Evolutionary conservation across 2,797 vertebrate genomes (phyloP), one percentile per base, ranked within the genome.

Genomic region (Gallinago nigripennis): DNA sequence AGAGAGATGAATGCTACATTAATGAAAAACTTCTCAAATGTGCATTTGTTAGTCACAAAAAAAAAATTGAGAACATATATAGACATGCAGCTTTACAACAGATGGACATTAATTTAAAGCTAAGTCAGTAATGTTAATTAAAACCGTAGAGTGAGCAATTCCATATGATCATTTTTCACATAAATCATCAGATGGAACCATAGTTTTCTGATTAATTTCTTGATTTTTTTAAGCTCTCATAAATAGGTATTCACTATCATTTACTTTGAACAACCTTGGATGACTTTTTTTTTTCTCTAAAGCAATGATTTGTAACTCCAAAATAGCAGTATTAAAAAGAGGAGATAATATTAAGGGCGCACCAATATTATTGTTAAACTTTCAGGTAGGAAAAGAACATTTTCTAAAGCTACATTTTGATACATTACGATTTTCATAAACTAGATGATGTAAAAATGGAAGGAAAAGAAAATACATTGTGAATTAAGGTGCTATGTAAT

Each of bases 111-210:
- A 84, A 93, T 50, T 77, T 92, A 86, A 80, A 92, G 53, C 88
- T 93, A 86, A 93, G 77, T 93, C 80, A 82, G 90, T 88, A 88
- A 72, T 16, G 3, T 93, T 95, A 95, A 95, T 97, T 95, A 95
- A 86, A 94, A 61, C 86, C 80, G 81, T 46, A 82, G 91, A 90
- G 64, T 85, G 75, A 97, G 83, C 83, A 93, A 84, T 30, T 95
- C 93, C 92, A 91, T 93, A 92, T 92, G 92, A 94, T 90, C 24
- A 39, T 78, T 94, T 91, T 95, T 90, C 58, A 24, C 83, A 11
- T 57, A 90, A 61, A 46, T 82, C 78, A 83, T 79, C 61, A 83
- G 90, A 83, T 39, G 63, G n/a, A 94, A 75, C n/a, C 14, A 30
- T 27, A 56, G 18, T 60, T 95, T 94, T 91, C 72, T 88, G 80